Conservation (phyloP, 2,113 vertebrate species). For the Recurvirostra avosetta region DNA sequence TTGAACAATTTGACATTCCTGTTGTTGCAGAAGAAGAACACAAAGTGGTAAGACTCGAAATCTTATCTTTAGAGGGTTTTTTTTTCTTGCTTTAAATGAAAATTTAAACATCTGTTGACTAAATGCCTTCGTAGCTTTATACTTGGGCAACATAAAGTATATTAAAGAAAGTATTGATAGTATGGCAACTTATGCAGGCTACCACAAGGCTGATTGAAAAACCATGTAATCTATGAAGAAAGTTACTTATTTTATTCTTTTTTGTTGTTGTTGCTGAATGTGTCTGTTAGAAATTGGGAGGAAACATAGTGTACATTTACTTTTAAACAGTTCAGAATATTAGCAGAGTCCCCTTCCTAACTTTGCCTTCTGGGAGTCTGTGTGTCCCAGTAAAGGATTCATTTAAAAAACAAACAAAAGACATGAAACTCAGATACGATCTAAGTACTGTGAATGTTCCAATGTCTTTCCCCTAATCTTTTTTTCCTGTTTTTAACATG, state of each 20-base stretch:
- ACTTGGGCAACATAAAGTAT: background rate
- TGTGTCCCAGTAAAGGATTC: background rate
- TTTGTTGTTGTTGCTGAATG: background rate
- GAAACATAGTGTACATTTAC: background rate
- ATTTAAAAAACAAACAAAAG: background rate
- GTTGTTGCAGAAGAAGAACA: constrained; percentile 82
- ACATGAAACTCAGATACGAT: background rate
- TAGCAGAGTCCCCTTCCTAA: background rate
- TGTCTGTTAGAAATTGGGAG: background rate
- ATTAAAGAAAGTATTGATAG: background rate
- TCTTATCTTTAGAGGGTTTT: background rate
- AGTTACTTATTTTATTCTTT: background rate
- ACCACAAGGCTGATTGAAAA: background rate
- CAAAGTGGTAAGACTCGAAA: constrained; percentile 81
- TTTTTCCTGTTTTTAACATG: background rate
- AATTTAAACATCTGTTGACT: background rate
- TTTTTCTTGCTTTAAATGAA: background rate
- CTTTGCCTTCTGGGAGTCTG: background rate
- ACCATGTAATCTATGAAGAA: background rate
- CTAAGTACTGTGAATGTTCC: background rate
- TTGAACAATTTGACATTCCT: constrained; percentile 84
- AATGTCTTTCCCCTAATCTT: background rate
- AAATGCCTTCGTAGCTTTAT: background rate
- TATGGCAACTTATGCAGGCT: background rate
- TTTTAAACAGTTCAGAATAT: background rate